These are phyloP conservation scores for Ageneiosus marmoratus DNA, from an alignment of 2,113 vertebrate species.

Conservation along the genomic window DNA sequence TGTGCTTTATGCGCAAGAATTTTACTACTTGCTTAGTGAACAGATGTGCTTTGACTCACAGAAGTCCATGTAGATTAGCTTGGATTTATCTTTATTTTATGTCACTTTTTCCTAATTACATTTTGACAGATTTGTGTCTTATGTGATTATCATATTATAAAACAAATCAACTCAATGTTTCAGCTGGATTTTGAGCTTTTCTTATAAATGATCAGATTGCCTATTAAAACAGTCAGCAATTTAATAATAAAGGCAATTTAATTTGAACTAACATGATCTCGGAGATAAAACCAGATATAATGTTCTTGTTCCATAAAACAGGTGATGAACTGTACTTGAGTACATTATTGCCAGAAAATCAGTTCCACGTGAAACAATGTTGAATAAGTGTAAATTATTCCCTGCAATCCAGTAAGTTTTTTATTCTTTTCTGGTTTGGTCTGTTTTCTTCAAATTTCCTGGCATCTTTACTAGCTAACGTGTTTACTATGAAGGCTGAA, in stretches of 20 bases:
- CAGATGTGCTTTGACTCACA: background rate
- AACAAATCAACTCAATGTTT: background rate
- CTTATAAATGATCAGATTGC: background rate
- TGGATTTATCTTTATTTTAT: background rate
- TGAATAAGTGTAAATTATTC: background rate
- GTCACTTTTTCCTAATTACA: constrained; percentile 1
- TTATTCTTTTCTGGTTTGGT: background rate
- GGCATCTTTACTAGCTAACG: background rate
- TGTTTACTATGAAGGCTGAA: background rate
- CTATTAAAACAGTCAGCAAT: background rate
- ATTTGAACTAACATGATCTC: background rate
- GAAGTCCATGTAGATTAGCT: background rate
- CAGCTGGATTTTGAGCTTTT: background rate
- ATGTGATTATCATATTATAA: background rate
- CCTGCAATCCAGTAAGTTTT: background rate
- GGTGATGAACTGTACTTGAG: background rate
- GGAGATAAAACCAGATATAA: background rate
- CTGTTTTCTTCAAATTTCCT: background rate
- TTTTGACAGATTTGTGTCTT: constrained; percentile 11
- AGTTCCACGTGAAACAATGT: background rate
- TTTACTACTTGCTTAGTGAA: background rate
- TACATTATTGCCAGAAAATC: background rate
- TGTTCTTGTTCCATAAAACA: background rate
- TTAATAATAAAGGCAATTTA: background rate
- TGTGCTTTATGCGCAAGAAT: background rate